These are phyloP conservation scores for Siphlonurus alternatus DNA, from an alignment of 2,888 invertebrate species.

Conservation along the genomic window DNA sequence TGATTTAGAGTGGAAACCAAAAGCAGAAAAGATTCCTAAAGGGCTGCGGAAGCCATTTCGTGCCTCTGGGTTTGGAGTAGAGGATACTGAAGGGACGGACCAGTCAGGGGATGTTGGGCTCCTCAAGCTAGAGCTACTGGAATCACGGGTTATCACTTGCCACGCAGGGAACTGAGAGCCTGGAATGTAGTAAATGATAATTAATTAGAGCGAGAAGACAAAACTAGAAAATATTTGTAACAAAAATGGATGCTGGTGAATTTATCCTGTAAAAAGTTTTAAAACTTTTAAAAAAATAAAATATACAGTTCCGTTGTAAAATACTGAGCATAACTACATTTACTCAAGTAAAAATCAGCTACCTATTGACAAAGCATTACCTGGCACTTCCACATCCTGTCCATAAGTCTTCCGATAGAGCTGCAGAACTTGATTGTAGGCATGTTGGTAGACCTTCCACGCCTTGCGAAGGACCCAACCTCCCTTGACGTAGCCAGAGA, in stretches of 20 bases:
- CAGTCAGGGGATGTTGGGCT: constrained; percentile 19
- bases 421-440: constrained; percentile 37
- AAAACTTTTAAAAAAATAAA: background rate
- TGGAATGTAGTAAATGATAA: constrained; percentile 6
- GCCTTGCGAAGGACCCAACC: constrained; percentile 50
- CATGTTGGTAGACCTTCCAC: constrained; percentile 48
- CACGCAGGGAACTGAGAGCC: constrained; percentile 18
- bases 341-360: background rate
- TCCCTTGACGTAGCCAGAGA: constrained; percentile 41
- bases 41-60: constrained; percentile 14
- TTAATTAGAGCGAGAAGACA: background rate
- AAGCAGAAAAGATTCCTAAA: constrained; percentile 18
- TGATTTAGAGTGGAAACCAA: constrained; percentile 15
- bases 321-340: background rate
- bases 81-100: constrained; percentile 19
- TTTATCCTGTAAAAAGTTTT: background rate
- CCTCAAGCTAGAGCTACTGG: constrained; percentile 12
- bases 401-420: constrained; percentile 34
- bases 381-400: constrained; percentile 18
- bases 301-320: background rate
- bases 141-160: constrained; percentile 13
- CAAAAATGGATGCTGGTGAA: background rate
- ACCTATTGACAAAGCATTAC: constrained; percentile 10
- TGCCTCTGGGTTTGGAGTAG: constrained; percentile 11
- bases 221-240: background rate